Evolutionary conservation across 1,140 invertebrate genomes (phyloP), one percentile per base, ranked within the genome.

Genomic region (Triops longicaudatus): DNA sequence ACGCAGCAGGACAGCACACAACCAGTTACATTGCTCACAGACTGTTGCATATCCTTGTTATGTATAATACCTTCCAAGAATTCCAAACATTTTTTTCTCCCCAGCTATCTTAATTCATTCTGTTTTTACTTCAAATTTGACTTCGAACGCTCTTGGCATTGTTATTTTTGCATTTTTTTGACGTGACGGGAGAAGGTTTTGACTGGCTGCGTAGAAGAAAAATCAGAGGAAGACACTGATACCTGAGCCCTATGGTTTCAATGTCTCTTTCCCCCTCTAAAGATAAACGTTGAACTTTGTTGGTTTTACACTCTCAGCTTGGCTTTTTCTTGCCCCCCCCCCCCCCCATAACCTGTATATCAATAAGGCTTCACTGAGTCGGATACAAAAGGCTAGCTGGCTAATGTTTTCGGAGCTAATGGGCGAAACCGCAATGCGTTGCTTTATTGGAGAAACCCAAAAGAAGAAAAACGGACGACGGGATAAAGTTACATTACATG

Each of bases 231-330:
- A 63, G 22, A 63, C 14, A n/a, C 14, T 22, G 50, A 63, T 63
- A 63, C 50, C 50, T 63, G 50, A 37, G 31, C 31, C 31, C 31
- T 37, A 37, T 37, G 31, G 31, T 37, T 7, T 37, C 31, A 37
- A 37, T 37, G 31, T 37, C 31, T 37, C 31, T 37, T 37, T 7
- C 31, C 31, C 31, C 31, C 31, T 37, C 2, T 37, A 37, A 37
- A 37, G 50, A 63, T 63, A 63, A 63, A n/a, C 50, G 50, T 17
- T 63, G 50, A 63, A 63, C 50, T 63, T 63, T 63, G 50, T 63
- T 63, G 50, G 50, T 63, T 63, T 63, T 63, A 63, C 50, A 63
- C 50, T 63, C 50, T 63, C 50, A 63, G 50, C 22, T 63, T 63
- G 50, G 22, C 50, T 63, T 63, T 63, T 63, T 63, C 22, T 22